Base-by-base conservation (phyloP, 2,797 vertebrate genomes). In the Acridotheres tristis region DNA sequence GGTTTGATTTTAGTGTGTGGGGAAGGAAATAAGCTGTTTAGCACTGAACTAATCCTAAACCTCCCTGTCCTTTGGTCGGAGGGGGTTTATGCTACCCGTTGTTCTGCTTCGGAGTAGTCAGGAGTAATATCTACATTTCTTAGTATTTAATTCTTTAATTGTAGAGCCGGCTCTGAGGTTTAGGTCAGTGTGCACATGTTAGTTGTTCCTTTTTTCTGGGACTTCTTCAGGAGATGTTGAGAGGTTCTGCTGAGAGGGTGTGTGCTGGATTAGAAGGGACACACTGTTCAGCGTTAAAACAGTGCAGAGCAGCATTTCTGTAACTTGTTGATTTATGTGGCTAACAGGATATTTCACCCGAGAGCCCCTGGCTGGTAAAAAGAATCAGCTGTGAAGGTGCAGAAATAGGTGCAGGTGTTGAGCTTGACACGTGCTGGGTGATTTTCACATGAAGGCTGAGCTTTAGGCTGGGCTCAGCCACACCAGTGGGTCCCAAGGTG, bases 1-100 rank as follows among this genome's bases (percentile, higher is more conserved):
- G 68, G 45, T 95, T 93, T 89, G 79, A 20, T 62, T 94, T 94
- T 50, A 62, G 54, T 57, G 50, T n/a, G 74, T 38, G 83, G 47
- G 29, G 43, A 88, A 59, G 85, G 68, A 91, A 91, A 78, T 27
- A 58, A 90, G 62, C 71, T 85, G 45, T 75, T 95, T 94, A 66
- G 90, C 82, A 22, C 38, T 71, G 75, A 89, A 43, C 77, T 78
- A 62, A 96, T 71, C 65, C 82, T 85, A 96, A 94, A 68, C 22
- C 40, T 47, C 48, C 82, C 74, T 81, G 80, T 59, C 73, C 72
- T 55, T 53, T 5, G 74, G 62, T 43, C 86, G 53, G 43, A 18
- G 21, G 3, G 80, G 42, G n/a, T 42, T 93, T 94, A 45, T 83
- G n/a, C 34, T 90, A 11, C 58, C 47, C 74, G 4, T 62, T 94